Evolutionary conservation across 2,888 invertebrate genomes (phyloP), one percentile per base, ranked within the genome.

Genomic region (Ophion costatus): DNA sequence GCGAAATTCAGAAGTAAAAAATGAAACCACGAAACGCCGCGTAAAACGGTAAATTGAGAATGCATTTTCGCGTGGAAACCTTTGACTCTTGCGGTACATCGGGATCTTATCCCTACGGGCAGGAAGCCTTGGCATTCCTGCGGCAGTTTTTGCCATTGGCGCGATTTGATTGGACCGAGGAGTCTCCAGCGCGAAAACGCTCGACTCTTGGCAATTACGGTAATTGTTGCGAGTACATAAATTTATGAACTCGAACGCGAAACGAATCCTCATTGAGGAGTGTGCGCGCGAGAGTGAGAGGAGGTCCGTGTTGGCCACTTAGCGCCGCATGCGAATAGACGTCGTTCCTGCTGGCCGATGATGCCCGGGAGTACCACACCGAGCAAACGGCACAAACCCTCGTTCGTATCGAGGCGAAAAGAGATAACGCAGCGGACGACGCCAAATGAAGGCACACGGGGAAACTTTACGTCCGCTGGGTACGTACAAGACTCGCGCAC

Each of bases 231-330:
- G 69, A 83, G 86, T 88, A 81, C 83, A 88, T 88, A 86, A 89
- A 89, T 89, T 89, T 88, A 89, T 88, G 82, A 87, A 88, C 88
- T 88, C 75, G 84, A 84, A 84, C 83, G 77, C 84, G 83, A 87
- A 86, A 83, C 80, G 86, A 87, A 86, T 86, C 85, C 84, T 71
- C 84, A 87, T 82, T 86, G 84, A 84, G 83, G 83, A 83, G 80
- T 51, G 70, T 42, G 69, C 22, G 77, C 63, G 70, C 57, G 64
- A 20, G 77, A 42, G 73, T 42, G 77, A 59, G 69, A 64, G 24
- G 64, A 69, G 56, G 38, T 67, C 57, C 57, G 38, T 14, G 64
- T 17, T 61, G 82, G 77, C 84, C 84, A 85, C 85, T 87, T 86
- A 83, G 82, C 75, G 77, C 77, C 81, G 85, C 86, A 85, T 86